Base-by-base conservation (phyloP, 2,797 vertebrate genomes). In the Protonibea diacanthus region DNA sequence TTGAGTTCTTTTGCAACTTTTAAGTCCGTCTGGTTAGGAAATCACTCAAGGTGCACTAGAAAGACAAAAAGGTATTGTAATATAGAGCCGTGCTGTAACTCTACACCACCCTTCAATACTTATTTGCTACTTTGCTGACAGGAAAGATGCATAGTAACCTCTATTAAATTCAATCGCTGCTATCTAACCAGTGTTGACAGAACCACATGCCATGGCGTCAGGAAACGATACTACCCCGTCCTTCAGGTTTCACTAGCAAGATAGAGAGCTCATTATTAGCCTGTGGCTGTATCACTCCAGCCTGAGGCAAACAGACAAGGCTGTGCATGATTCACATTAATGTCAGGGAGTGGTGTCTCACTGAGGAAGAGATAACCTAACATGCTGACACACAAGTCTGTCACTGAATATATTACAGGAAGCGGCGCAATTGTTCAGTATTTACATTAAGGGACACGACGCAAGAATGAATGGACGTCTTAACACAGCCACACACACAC, bases 291-390 rank as follows among this genome's bases (percentile, higher is more conserved):
- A 83, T 89, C 74, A 72, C 73, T 42, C 56, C 40, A 61, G 81
- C 87, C 82, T 0, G 71, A 61, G 77, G 86, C 86, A 71, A 78
- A 86, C 77, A 89, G 84, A 89, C 92, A 91, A 87, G 92, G 90
- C 91, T 76, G 83, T 83, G 90, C 91, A 92, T 91, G 93, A 91
- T 88, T 91, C 89, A 55, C 84, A 85, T 90, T 90, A 88, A 77
- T 83, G 83, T 86, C 65, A 84, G 89, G 88, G 87, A 93, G 89
- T 89, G 87, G 89, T 82, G 82, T 84, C 88, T 91, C 76, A 25
- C 68, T 38, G 64, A 84, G 66, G 61, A 84, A 49, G 78, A 76
- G 76, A 85, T 83, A 85, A 82, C 59, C 38, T 33, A 61, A 66
- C 38, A 64, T 61, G 69, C 49, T 25, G 72, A 81, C 77, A 71